Percentiles rank a stretch among this genome's conserved stretches.
Conservation (phyloP, 2,113 vertebrate genomes). For the Lycaon pictus region DNA sequence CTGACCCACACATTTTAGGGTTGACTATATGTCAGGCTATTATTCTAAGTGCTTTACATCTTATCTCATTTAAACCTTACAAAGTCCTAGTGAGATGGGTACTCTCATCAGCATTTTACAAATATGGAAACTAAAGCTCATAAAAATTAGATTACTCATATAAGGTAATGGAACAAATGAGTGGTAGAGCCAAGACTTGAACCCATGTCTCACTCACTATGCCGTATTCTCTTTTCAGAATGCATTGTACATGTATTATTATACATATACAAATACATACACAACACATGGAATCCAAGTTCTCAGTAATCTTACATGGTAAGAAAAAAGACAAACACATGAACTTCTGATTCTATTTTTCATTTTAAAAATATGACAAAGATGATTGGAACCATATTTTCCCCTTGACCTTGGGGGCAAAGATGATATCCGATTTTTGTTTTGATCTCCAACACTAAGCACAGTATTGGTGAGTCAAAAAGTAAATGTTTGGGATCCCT, state of each 20-base stretch:
- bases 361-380: neutral
- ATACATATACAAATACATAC: neutral
- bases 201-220: neutral
- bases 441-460: neutral
- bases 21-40: neutral
- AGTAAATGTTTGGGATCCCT: neutral
- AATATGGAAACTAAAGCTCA: neutral
- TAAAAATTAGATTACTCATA: neutral
- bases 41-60: neutral
- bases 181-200: neutral
- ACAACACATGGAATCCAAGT: neutral
- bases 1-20: neutral
- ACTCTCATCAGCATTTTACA: constrained; percentile 14
- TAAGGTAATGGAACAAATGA: neutral
- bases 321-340: constrained; percentile 2
- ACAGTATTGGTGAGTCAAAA: neutral
- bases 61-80: constrained; percentile 27
- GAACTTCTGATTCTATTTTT: constrained; percentile 26
- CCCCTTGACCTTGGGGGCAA: neutral
- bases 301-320: neutral
- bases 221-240: neutral
- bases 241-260: neutral
- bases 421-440: constrained; percentile 1
- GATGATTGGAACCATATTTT: neutral
- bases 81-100: neutral